phyloP scores from a whole-genome alignment of 2,797 vertebrate species.

The Hydrophis major region DNA sequence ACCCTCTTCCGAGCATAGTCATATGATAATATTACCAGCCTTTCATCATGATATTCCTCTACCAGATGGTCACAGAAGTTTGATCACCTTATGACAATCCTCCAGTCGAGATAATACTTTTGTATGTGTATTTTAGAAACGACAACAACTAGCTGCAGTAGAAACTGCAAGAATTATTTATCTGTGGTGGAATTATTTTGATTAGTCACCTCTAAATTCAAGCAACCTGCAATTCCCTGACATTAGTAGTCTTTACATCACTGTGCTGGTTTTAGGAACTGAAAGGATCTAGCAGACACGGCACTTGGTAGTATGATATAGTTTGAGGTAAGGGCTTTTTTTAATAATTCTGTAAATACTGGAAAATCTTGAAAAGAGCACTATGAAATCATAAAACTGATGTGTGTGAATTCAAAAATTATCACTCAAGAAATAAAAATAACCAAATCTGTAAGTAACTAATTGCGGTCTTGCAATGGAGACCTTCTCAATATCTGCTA shows the following conservation, averaged over 20 bases:
- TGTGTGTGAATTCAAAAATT: neutral
- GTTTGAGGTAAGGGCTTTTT: neutral
- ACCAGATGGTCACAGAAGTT: neutral
- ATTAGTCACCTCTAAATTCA: neutral
- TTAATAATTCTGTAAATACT: neutral
- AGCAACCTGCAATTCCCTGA: neutral
- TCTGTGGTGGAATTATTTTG: neutral
- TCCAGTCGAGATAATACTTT: neutral
- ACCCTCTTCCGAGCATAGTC: neutral
- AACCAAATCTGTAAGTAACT: neutral
- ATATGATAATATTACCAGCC: neutral
- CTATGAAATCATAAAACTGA: neutral
- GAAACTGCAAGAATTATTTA: neutral
- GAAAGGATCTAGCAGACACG: neutral
- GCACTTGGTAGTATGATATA: neutral
- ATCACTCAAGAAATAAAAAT: neutral
- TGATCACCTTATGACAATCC: neutral
- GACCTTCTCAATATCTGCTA: neutral
- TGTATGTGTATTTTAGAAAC: neutral
- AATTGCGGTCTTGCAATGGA: neutral
- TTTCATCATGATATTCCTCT: neutral
- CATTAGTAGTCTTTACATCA: neutral
- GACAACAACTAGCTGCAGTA: neutral
- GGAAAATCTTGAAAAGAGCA: neutral
- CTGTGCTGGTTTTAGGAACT: neutral